Conservation (phyloP, 2,797 vertebrate species). For the Arrhamphus sclerolepis region DNA sequence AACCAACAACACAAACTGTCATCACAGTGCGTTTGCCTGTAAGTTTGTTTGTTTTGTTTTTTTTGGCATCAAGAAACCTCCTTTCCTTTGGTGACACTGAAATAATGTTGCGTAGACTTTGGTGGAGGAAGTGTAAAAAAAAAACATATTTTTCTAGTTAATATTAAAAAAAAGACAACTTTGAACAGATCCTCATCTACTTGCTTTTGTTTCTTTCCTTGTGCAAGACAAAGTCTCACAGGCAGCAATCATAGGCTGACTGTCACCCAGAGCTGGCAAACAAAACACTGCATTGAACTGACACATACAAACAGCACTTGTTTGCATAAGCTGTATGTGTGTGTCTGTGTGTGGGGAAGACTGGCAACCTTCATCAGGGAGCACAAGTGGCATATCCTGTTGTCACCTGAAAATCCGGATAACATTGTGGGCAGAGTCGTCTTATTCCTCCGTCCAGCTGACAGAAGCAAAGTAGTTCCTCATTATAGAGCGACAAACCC, state of each 20-base stretch:
- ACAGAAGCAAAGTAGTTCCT: constrained; percentile 12
- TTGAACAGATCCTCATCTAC: constrained; percentile 16
- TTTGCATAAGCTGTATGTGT: constrained; percentile 11
- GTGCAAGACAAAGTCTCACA: constrained; percentile 24
- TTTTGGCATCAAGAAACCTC: constrained; percentile 18
- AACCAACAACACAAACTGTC: constrained; percentile 26
- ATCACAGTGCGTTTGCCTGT: constrained; percentile 21
- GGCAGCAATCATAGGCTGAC: background rate
- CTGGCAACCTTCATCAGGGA: background rate
- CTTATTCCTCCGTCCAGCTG: background rate
- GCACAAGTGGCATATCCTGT: background rate
- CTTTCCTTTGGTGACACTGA: constrained; percentile 36
- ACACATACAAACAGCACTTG: background rate
- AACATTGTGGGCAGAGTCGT: background rate
- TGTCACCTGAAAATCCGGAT: constrained; percentile 2
- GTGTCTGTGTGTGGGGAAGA: background rate
- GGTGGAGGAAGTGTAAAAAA: constrained; percentile 55
- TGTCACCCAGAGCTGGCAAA: constrained; percentile 19
- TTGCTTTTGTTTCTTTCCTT: constrained; percentile 27
- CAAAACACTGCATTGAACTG: constrained; percentile 8
- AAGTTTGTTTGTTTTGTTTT: constrained; percentile 13
- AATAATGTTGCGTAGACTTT: constrained; percentile 42
- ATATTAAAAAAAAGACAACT: constrained; percentile 57
- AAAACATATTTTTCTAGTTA: constrained; percentile 40
- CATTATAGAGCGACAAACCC: background rate